Conservation (phyloP, 2,797 vertebrate genomes). For the Gadopsis bispinosus region DNA sequence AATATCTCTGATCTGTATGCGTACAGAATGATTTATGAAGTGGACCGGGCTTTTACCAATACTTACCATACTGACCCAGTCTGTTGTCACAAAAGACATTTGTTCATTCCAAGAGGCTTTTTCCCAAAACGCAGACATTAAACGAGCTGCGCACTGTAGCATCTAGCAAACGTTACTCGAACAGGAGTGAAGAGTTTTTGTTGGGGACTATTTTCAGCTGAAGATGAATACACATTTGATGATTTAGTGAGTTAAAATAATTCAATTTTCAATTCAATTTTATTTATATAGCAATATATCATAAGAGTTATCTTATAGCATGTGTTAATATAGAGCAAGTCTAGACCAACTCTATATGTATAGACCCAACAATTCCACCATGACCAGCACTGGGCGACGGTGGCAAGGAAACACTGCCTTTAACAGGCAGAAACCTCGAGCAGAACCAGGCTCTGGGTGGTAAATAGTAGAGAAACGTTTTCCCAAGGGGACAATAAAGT, state of each 20-base stretch:
- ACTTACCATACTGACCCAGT: too few relatives aligned
- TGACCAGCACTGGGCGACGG: too few relatives aligned
- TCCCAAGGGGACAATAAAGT: background rate
- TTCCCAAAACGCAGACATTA: background rate
- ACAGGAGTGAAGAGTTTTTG: background rate
- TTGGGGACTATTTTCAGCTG: background rate
- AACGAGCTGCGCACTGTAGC: background rate
- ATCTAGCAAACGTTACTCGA: background rate
- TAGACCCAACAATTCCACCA: too few relatives aligned
- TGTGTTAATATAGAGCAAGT: too few relatives aligned
- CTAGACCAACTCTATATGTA: too few relatives aligned
- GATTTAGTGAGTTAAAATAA: background rate
- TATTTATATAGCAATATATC: too few relatives aligned
- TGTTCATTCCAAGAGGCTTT: background rate
- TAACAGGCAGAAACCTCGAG: too few relatives aligned
- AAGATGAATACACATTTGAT: background rate
- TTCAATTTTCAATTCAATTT: too few relatives aligned
- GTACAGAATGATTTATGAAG: background rate
- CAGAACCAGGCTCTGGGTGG: too few relatives aligned
- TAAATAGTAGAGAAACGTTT: background rate
- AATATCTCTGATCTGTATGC: background rate
- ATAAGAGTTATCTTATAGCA: too few relatives aligned
- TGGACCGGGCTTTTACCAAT: background rate
- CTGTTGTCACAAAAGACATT: background rate
- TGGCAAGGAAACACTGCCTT: too few relatives aligned